Evolutionary conservation across 30 jellyfish, hydroid and myxozoan genomes (phyloP).

Genomic region (Aurelia sp.): DNA sequence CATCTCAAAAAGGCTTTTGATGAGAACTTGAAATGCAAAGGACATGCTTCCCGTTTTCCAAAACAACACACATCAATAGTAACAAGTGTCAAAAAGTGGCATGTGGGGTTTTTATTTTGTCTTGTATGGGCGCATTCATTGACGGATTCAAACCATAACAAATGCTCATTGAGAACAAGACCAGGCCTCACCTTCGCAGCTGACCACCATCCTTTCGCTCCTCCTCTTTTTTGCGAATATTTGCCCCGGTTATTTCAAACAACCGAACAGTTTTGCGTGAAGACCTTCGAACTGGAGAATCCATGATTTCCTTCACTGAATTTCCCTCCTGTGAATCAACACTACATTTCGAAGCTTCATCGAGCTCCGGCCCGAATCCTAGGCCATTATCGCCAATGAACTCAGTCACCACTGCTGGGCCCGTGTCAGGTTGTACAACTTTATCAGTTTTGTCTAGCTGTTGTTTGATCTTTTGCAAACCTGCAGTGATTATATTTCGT

Average conservation of each 20-base stretch:
- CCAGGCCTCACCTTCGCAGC: conserved; percentile 40
- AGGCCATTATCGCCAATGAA: conserved; percentile 53
- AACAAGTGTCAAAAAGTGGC: too few relatives aligned
- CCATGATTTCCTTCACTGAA: conserved; percentile 10
- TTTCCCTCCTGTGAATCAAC: conserved; percentile 39
- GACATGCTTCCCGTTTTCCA: too few relatives aligned
- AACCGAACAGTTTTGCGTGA: conserved; percentile 51
- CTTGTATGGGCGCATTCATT: too few relatives aligned
- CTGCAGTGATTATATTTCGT: conserved; percentile 27
- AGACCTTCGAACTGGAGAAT: conserved; percentile 55
- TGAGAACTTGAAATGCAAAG: too few relatives aligned
- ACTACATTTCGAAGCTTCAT: conserved; percentile 42
- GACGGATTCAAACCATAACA: too few relatives aligned
- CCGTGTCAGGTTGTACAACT: conserved; percentile 20
- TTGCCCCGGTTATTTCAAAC: conserved; percentile 65
- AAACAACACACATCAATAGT: too few relatives aligned
- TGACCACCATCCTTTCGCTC: conserved; percentile 14
- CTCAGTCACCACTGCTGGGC: conserved; percentile 72
- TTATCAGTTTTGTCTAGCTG: conserved; percentile 52
- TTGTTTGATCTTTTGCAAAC: conserved; percentile 53
- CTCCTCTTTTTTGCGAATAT: conserved; percentile 10
- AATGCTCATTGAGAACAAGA: too few relatives aligned
- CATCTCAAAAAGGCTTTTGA: too few relatives aligned
- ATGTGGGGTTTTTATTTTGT: too few relatives aligned
- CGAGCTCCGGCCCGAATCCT: conserved; percentile 36